phyloP scores from a whole-genome alignment of 2,888 invertebrate genomes.

The Pantelozetes paolii region DNA sequence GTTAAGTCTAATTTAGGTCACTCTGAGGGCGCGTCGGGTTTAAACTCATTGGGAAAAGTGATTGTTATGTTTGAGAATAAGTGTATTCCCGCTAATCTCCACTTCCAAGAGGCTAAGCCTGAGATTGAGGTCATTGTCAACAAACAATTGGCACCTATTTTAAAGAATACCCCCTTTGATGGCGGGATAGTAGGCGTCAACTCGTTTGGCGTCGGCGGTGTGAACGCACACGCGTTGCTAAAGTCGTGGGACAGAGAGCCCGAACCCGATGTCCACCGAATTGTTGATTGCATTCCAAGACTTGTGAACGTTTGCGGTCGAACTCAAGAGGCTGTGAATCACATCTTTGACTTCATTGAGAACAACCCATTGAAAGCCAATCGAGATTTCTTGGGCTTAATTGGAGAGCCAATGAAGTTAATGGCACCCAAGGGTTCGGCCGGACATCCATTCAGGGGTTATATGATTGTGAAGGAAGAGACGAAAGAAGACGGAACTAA shows the following conservation, averaged over 20 bases:
- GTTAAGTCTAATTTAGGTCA: slow-evolving; percentile 99
- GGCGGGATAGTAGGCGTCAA: slow-evolving; percentile 60
- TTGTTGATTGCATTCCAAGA: slow-evolving; percentile 58
- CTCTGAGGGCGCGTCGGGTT: slow-evolving; percentile 61
- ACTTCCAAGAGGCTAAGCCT: slow-evolving; percentile 76
- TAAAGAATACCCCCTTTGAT: neutral
- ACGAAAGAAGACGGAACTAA: slow-evolving; percentile 5
- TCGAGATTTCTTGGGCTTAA: slow-evolving; percentile 67
- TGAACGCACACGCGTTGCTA: slow-evolving; percentile 82
- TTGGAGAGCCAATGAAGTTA: slow-evolving; percentile 59
- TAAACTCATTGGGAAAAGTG: slow-evolving; percentile 84
- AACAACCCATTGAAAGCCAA: slow-evolving; percentile 53
- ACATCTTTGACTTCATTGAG: slow-evolving; percentile 59
- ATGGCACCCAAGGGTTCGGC: slow-evolving; percentile 14
- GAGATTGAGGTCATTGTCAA: slow-evolving; percentile 63
- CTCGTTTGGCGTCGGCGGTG: slow-evolving; percentile 97
- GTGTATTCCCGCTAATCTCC: slow-evolving; percentile 82
- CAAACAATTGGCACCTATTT: neutral
- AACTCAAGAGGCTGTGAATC: slow-evolving; percentile 69
- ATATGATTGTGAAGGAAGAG: slow-evolving; percentile 65
- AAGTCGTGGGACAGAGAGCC: slow-evolving; percentile 66
- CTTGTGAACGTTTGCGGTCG: slow-evolving; percentile 76
- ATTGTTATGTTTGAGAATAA: slow-evolving; percentile 88
- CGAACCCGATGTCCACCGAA: neutral
- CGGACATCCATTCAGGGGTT: slow-evolving; percentile 60